Base-by-base conservation (phyloP, 2,113 vertebrate species). In the Spermophilus dauricus region DNA sequence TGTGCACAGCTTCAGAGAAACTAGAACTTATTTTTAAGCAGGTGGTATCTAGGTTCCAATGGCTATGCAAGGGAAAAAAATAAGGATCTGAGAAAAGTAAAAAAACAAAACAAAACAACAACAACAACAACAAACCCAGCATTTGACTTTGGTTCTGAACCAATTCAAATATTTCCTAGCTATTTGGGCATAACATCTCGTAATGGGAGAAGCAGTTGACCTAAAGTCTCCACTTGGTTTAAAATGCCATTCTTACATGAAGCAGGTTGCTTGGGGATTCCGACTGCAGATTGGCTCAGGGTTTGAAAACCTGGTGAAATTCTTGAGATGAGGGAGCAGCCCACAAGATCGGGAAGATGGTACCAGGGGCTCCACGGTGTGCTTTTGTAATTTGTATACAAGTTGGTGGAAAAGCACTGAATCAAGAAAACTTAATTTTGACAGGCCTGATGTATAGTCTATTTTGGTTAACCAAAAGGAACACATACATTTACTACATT, bases 391-490 rank as follows among this genome's bases (percentile, higher is more conserved):
- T 98, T 98, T 98, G 98, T 99, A 98, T 97, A 98, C 98, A 98
- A 98, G 97, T 96, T 78, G 96, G 92, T 73, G n/a, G 92, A 98
- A 98, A 96, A 98, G 94, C 98, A 98, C 32, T 97, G 98, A 98
- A 98, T 99, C 98, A 98, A 98, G 98, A 98, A 99, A 99, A 98
- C 98, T 98, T 98, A 99, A 99, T 99, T 99, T 99, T 99, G 99
- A 99, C 99, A 99, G 99, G 98, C 98, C 98, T 99, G 99, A 99
- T 99, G 98, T 99, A 99, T 99, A 99, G 99, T 99, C 99, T 99
- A 99, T 99, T 99, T 99, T 99, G 99, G 99, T 99, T 99, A 99
- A 99, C 99, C 99, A 99, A 99, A 99, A 99, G 99, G 99, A 99
- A 99, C 99, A 99, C 99, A 99, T 99, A 99, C 99, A 99, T 99